Conservation (phyloP, 2,113 vertebrate genomes). For the Mesoclemmys tuberculata region DNA sequence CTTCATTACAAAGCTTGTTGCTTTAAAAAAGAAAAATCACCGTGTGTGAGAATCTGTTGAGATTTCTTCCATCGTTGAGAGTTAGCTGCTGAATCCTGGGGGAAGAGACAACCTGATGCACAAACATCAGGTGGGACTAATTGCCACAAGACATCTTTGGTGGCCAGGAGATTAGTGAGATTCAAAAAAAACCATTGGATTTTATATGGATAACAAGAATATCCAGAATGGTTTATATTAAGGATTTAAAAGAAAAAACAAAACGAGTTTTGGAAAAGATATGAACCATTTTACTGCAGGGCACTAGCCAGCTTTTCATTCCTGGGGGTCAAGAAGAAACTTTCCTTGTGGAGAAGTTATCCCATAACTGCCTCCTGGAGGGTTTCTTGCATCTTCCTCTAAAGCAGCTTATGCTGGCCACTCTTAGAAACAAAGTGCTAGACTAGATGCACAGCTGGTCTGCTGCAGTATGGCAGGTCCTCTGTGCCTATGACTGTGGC, state of each 20-base stretch:
- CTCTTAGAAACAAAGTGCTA: background rate
- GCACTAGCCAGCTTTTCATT: background rate
- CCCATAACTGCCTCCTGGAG: background rate
- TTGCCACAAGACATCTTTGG: background rate
- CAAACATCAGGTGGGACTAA: background rate
- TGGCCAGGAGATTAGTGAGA: background rate
- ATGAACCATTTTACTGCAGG: background rate
- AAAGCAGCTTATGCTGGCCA: background rate
- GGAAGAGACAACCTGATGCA: background rate
- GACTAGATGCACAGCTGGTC: background rate
- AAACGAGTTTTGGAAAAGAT: background rate
- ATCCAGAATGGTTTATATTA: no score
- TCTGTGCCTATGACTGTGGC: background rate
- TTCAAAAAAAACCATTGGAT: background rate
- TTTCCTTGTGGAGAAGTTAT: background rate
- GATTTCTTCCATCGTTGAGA: background rate
- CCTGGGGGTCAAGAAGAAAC: background rate
- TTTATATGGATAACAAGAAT: no score
- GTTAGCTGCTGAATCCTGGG: background rate
- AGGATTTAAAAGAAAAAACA: no score
- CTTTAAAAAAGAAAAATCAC: background rate
- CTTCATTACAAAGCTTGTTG: background rate
- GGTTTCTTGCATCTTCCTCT: background rate
- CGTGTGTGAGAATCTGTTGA: background rate
- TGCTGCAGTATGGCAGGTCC: background rate